These are phyloP conservation scores for Brachionus calyciflorus DNA, from an alignment of 1,140 invertebrate species.

Conservation along the genomic window DNA sequence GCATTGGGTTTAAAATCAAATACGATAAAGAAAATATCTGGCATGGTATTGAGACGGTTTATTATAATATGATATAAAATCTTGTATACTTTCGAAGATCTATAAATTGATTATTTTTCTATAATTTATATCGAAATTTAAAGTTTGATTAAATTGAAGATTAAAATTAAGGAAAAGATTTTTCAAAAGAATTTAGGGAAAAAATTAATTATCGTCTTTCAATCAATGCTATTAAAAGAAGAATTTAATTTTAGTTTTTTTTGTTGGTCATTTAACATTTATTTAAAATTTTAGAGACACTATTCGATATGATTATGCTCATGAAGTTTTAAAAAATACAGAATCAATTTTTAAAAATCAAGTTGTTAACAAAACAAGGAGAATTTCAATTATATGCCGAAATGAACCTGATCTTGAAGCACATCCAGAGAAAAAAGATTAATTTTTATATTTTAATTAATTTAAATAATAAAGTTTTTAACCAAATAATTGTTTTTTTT, in stretches of 20 bases:
- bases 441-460: background rate
- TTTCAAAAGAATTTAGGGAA: too few relatives aligned
- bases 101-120: too few relatives aligned
- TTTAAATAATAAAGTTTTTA: background rate
- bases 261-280: constrained; percentile 46
- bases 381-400: constrained; percentile 87
- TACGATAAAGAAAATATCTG: too few relatives aligned
- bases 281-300: constrained; percentile 66
- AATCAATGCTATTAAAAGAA: background rate
- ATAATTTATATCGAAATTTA: too few relatives aligned
- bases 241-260: constrained; percentile 48
- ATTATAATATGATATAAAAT: too few relatives aligned
- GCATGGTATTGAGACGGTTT: too few relatives aligned
- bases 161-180: too few relatives aligned
- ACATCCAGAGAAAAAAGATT: constrained; percentile 18
- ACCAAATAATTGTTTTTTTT: too few relatives aligned
- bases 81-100: too few relatives aligned
- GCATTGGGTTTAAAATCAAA: too few relatives aligned
- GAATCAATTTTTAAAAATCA: constrained; percentile 72
- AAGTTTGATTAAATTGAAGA: too few relatives aligned
- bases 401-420: constrained; percentile 67
- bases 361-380: constrained; percentile 67
- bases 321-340: constrained; percentile 78
- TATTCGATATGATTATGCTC: constrained; percentile 82
- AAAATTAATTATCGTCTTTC: too few relatives aligned